Percentiles rank a stretch among this genome's conserved stretches.
phyloP scores from a whole-genome alignment of 2,888 invertebrate species.

The Sussaba pulchella region DNA sequence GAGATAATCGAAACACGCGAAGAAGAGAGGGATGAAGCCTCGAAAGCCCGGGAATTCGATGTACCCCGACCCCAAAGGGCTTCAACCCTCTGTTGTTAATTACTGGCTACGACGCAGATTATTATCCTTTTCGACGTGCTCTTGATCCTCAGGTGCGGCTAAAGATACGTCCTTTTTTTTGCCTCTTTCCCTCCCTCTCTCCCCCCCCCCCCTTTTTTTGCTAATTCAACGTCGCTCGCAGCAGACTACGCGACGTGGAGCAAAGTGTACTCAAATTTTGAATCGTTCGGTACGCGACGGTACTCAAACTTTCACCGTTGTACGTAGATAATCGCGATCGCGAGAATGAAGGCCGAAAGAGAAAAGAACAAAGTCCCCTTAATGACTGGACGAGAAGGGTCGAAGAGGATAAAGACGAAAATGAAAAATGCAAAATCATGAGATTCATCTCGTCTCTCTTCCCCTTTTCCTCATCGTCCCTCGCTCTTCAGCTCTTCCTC shows the following conservation, averaged over 20 bases:
- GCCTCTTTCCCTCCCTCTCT: too few species aligned
- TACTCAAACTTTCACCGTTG: too few species aligned
- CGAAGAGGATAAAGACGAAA: constrained; percentile 51
- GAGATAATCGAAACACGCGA: constrained; percentile 47
- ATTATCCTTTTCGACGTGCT: constrained; percentile 38
- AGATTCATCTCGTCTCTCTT: constrained; percentile 47
- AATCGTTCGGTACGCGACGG: not conserved
- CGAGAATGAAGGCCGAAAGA: constrained; percentile 15
- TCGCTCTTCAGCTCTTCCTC: constrained; percentile 11
- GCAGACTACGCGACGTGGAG: not conserved
- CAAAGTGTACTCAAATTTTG: constrained; percentile 5
- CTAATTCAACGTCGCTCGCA: too few species aligned
- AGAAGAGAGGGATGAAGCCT: not conserved
- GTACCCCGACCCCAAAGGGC: not conserved
- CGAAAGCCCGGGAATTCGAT: constrained; percentile 39
- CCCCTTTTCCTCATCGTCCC: constrained; percentile 2
- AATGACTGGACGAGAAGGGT: constrained; percentile 18
- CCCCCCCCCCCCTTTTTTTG: too few species aligned
- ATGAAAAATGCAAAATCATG: constrained; percentile 62
- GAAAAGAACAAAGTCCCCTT: constrained; percentile 12
- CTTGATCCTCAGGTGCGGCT: not conserved
- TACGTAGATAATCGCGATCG: not conserved
- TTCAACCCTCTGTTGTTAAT: constrained; percentile 21
- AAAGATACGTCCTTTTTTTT: not conserved
- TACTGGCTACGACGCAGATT: constrained; percentile 43